These are phyloP conservation scores for Drosophila meridiana DNA, from an alignment of 2,888 invertebrate species.

Conservation along the genomic window DNA sequence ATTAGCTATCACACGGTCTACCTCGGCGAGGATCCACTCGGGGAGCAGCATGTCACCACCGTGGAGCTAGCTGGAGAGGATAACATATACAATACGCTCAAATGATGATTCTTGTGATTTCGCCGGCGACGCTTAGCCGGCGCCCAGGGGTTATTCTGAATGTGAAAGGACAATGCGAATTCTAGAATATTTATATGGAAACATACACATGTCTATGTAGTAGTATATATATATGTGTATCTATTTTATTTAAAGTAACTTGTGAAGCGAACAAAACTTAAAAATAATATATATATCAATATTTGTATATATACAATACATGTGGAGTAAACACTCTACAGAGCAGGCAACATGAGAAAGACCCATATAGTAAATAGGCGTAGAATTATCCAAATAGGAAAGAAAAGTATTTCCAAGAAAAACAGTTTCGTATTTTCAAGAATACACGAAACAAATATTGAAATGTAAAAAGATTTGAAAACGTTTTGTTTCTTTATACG, in stretches of 20 bases:
- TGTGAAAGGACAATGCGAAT: constrained; percentile 52
- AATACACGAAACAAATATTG: background rate
- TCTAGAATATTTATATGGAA: constrained; percentile 18
- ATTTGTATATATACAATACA: background rate
- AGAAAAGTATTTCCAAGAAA: constrained; percentile 7
- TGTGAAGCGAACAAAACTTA: constrained; percentile 35
- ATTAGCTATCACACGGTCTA: constrained; percentile 82
- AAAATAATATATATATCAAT: constrained; percentile 14
- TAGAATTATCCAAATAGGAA: constrained; percentile 8
- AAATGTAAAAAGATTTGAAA: background rate
- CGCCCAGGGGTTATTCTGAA: constrained; percentile 75
- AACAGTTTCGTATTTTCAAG: background rate
- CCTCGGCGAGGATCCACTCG: constrained; percentile 80
- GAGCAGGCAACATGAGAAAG: constrained; percentile 22
- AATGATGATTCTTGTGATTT: constrained; percentile 85
- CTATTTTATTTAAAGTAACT: constrained; percentile 28
- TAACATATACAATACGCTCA: constrained; percentile 85
- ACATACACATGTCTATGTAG: constrained; percentile 1
- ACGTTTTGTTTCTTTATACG: background rate
- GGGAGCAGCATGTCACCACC: constrained; percentile 75
- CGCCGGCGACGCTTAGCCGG: constrained; percentile 82
- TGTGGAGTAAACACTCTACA: constrained; percentile 14
- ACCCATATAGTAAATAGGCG: constrained; percentile 33
- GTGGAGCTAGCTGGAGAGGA: constrained; percentile 79
- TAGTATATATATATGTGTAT: constrained; percentile 14